A percentile compares a stretch with the other conserved stretches of the same genome.
phyloP scores from a whole-genome alignment of 2,888 invertebrate genomes.

The Chymomyza fuscimana region DNA sequence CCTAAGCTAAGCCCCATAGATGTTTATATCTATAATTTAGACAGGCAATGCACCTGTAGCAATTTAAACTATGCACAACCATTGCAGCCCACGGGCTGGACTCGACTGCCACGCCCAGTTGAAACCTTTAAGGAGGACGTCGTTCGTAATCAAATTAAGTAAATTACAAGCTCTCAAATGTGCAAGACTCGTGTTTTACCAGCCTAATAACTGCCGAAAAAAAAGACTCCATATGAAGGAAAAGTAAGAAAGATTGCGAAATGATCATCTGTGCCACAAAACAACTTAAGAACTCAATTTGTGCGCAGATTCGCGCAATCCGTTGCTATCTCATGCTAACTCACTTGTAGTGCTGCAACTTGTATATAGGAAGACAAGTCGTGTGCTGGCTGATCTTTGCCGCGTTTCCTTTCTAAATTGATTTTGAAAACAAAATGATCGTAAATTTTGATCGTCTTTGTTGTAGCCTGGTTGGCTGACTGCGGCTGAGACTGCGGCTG shows the following conservation, averaged over 20 bases:
- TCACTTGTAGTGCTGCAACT: background rate
- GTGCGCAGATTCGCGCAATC: conserved; percentile 8
- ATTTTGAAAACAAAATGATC: conserved; percentile 75
- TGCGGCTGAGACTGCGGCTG: conserved; percentile 17
- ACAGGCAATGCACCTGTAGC: conserved; percentile 45
- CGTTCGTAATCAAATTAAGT: conserved; percentile 72
- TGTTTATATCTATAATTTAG: conserved; percentile 1
- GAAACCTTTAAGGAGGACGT: conserved; percentile 29
- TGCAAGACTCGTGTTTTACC: conserved; percentile 72
- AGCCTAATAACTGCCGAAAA: conserved; percentile 70
- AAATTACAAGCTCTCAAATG: conserved; percentile 74
- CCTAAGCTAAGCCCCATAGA: conserved; percentile 12
- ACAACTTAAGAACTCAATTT: conserved; percentile 69
- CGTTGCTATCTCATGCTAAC: conserved; percentile 13
- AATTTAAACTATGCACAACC: conserved; percentile 15
- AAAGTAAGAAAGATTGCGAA: conserved; percentile 6
- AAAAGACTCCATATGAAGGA: conserved; percentile 22
- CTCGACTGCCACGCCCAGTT: conserved; percentile 32
- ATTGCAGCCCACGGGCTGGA: background rate
- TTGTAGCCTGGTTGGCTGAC: conserved; percentile 10
- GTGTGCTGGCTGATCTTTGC: conserved; percentile 65
- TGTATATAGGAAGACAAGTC: conserved; percentile 26
- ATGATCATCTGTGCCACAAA: background rate
- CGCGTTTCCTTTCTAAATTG: conserved; percentile 73
- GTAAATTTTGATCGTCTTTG: conserved; percentile 73